Evolutionary conservation across 2,888 invertebrate genomes (phyloP), one percentile per base, ranked within the genome.

Genomic region (Drosophila paranaensis): DNA sequence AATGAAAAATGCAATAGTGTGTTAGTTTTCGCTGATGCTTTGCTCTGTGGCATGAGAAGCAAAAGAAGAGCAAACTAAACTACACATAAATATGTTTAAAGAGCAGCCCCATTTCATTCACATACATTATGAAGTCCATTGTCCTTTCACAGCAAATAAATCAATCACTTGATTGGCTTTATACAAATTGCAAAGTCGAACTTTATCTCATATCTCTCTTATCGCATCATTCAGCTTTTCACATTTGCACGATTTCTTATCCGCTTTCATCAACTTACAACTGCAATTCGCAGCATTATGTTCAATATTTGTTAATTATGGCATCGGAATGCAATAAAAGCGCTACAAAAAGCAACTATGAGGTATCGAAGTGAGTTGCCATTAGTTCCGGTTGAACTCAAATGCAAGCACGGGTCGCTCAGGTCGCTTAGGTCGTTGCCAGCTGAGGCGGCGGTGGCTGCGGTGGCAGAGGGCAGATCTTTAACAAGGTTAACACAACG

Each of bases 401-500:
- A 57, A 58, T 60, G 67, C 48, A 56, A 57, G 45, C 33, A 25
- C 50, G 56, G 68, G 57, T 60, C 56, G 58, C 16, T 9, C 27
- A 45, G 78, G 66, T 66, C 51, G 43, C 33, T n/a, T 25, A 14
- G 79, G 55, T 75, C 61, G 56, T 67, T 66, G 74, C 39, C 42
- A n/a, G 39, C 16, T 10, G 48, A 2, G 11, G 14, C 13, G 11
- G 6, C 6, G n/a, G 10, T 2, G 16, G 9, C 3, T 8, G 50
- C n/a, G 27, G n/a, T 27, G 20, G 9, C 5, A 40, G 42, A 8
- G 53, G 20, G 39, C 58, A 35, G 66, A 71, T 78, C 65, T 67
- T 88, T 88, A 89, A 88, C 81, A 76, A 66, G 86, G 80, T 82
- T 84, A 87, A 71, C 88, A 81, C 71, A 81, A 70, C 83, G 74